These are phyloP conservation scores for Rhegmatorhina hoffmannsi DNA, from an alignment of 2,113 vertebrate genomes.

Conservation along the genomic window DNA sequence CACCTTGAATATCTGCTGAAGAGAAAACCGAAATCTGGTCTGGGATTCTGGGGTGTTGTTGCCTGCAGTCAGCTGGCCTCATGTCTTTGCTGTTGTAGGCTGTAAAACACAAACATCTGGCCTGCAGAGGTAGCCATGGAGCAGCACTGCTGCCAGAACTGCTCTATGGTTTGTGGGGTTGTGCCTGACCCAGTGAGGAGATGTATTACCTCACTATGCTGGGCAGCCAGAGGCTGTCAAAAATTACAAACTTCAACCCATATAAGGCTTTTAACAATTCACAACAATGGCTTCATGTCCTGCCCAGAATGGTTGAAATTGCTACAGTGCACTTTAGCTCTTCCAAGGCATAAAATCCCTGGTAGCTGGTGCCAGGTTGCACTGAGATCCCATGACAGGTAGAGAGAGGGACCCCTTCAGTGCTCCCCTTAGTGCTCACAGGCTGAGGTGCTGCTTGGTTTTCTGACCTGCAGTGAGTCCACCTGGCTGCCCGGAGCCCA, in stretches of 20 bases:
- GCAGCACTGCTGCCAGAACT: background rate
- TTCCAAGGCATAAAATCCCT: background rate
- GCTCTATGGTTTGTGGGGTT: background rate
- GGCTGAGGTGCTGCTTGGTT: background rate
- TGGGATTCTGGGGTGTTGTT: background rate
- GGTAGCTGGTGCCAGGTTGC: accelerated
- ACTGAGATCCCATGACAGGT: background rate
- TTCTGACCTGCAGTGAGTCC: background rate
- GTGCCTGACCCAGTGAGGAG: background rate
- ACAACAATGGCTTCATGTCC: background rate
- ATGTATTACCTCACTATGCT: background rate
- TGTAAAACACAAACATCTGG: slow-evolving; percentile 6
- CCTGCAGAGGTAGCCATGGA: background rate
- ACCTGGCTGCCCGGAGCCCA: background rate
- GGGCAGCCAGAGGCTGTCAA: background rate
- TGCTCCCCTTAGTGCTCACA: accelerated
- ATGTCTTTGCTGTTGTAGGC: background rate
- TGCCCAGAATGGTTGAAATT: background rate
- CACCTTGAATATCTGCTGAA: background rate
- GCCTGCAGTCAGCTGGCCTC: background rate
- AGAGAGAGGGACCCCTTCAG: background rate
- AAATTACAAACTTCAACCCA: background rate
- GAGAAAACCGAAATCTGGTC: background rate
- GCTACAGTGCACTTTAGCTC: background rate
- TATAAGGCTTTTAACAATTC: background rate